phyloP scores from a whole-genome alignment of 2,888 invertebrate species.

The Dryadula phaetusa region DNA sequence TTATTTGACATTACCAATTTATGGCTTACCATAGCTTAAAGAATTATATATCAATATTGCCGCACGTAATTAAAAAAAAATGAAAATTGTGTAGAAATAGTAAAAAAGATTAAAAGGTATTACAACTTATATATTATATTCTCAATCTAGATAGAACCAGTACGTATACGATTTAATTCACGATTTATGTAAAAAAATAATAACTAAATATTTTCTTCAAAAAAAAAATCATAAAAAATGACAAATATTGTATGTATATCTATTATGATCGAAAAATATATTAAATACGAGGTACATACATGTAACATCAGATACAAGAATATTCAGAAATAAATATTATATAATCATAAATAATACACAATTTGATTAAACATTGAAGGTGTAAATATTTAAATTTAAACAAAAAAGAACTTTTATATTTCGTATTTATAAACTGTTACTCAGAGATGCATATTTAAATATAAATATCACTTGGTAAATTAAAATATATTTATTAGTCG shows the following conservation, averaged over 20 bases:
- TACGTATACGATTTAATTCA: too few species aligned
- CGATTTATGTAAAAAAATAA: too few species aligned
- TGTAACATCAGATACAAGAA: too few species aligned
- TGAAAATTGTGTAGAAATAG: too few species aligned
- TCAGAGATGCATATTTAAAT: neutral
- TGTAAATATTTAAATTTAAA: neutral
- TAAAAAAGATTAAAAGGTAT: too few species aligned
- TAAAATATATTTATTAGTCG: conserved; percentile 7
- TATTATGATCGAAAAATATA: too few species aligned
- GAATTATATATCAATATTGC: neutral
- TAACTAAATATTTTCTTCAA: too few species aligned
- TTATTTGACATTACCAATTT: conserved; percentile 19
- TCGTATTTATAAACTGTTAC: neutral
- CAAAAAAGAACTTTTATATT: neutral
- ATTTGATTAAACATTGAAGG: neutral
- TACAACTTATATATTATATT: neutral
- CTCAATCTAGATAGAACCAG: too few species aligned
- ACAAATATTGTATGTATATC: too few species aligned
- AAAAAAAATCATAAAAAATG: too few species aligned
- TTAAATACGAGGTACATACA: too few species aligned
- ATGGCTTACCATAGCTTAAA: neutral
- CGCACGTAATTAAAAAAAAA: neutral
- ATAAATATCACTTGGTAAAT: neutral
- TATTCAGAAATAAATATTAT: conserved; percentile 2
- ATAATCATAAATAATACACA: neutral